Percentiles rank a stretch among this genome's conserved stretches.
Conservation (phyloP, 2,797 vertebrate species). For the Fistularia commersonii region DNA sequence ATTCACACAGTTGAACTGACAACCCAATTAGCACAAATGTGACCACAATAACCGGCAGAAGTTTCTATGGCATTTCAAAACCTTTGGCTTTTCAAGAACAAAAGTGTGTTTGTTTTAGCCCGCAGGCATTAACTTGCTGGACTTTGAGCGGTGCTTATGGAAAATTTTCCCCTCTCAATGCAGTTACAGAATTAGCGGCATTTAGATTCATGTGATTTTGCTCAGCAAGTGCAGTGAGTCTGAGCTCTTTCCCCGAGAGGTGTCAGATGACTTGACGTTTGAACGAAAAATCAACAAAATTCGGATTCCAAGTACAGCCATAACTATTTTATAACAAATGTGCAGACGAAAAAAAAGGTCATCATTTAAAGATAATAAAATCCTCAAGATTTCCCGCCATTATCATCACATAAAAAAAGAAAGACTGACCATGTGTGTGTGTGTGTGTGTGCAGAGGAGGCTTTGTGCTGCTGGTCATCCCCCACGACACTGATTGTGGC, state of each 20-base stretch:
- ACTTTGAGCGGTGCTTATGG: conserved; percentile 36
- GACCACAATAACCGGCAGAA: conserved; percentile 13
- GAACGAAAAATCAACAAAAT: too few relatives aligned
- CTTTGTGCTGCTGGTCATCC: conserved; percentile 57
- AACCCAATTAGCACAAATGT: conserved; percentile 28
- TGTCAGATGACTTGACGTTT: neutral
- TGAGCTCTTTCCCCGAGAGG: neutral
- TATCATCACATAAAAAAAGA: conserved; percentile 20
- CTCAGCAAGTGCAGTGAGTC: neutral
- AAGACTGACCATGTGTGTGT: too few relatives aligned
- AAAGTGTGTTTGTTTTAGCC: conserved; percentile 37
- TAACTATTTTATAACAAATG: too few relatives aligned
- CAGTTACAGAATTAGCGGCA: conserved; percentile 17
- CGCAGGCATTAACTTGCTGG: conserved; percentile 40
- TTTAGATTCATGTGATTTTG: conserved; percentile 29
- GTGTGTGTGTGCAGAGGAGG: conserved; percentile 19
- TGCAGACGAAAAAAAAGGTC: too few relatives aligned
- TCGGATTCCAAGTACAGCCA: too few relatives aligned
- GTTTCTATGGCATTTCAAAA: conserved; percentile 16
- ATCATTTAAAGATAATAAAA: too few relatives aligned
- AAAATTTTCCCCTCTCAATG: conserved; percentile 14
- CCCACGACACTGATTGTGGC: conserved; percentile 36
- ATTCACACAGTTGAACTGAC: conserved; percentile 6
- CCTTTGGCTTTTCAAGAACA: conserved; percentile 26
- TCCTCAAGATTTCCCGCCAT: conserved; percentile 41